Base-by-base conservation (phyloP, 1,140 invertebrate genomes). In the Tetramorium alpestre region DNA sequence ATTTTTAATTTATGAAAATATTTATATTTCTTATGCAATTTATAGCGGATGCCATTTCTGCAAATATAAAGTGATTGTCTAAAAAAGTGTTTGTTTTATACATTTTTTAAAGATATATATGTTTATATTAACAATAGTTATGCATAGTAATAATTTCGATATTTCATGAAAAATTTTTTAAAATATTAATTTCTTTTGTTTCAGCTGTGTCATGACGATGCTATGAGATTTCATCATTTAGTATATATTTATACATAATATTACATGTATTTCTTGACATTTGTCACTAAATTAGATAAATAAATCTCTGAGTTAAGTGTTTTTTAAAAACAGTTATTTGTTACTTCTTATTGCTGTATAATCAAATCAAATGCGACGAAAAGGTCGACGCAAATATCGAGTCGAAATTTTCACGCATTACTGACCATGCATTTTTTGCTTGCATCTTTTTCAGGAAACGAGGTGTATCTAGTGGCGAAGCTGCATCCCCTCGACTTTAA, bases 391-490 rank as follows among this genome's bases (percentile, higher is more conserved):
- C 13, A 44, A 44, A 44, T 11, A n/a, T 47, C 11, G 22, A 56
- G n/a, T 47, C 11, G 13, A 38, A 38, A 22, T n/a, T 72, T 16
- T 69, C 18, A 25, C 28, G 28, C 47, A 51, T 56, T 70, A 82
- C 65, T 82, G 78, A 70, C 16, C 65, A 49, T 33, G 10, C 13
- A 8, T 44, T 38, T 47, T 82, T 72, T 56, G 33, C 33, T 82
- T 82, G 4, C 38, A 8, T 28, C 16, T 82, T 82, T 82, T 82
- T 41, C 65, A 82, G 78, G 5, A 56, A 69, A 51, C 65, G 28
- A 67, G 28, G 4, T 69, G 6, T 70, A 56, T 75, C n/a, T 56
- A 28, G 25, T 81, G 78, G 13, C 64, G 41, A 25, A 49, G 13
- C 28, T 77, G 41, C 33, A 86, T 2, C 10, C 25, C 22, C 49